These are phyloP conservation scores for Montifringilla adamsi DNA, from an alignment of 2,113 vertebrate species.

Conservation along the genomic window DNA sequence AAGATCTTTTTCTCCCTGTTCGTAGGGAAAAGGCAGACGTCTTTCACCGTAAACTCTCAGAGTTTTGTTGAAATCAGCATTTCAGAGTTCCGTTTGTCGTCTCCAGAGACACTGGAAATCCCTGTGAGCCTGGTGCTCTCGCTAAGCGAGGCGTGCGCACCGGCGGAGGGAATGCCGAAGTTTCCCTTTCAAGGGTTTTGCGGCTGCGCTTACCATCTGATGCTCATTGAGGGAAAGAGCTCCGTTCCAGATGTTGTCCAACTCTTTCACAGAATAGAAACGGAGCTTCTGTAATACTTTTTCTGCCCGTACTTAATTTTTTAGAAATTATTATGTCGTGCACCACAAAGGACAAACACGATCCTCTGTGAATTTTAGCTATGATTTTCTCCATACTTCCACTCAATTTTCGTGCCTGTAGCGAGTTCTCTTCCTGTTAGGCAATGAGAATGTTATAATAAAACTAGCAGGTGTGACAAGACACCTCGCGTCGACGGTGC, in stretches of 20 bases:
- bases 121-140: background rate
- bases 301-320: background rate
- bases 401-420: background rate
- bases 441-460: background rate
- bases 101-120: background rate
- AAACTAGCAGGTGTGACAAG: background rate
- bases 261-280: background rate
- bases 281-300: background rate
- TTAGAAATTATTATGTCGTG: no score
- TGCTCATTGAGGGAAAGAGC: background rate
- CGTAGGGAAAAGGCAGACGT: background rate
- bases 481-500: accelerated
- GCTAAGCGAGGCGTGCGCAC: background rate
- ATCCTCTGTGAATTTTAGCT: background rate
- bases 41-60: background rate
- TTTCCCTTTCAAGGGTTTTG: background rate
- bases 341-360: background rate
- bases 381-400: background rate
- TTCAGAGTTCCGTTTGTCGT: background rate
- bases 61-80: background rate
- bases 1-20: background rate
- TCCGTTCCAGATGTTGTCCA: background rate
- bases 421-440: background rate
- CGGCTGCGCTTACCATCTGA: background rate
- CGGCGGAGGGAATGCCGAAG: background rate